Evolutionary conservation across 2,797 vertebrate species (phyloP).

Genomic region (Mus minutoides): DNA sequence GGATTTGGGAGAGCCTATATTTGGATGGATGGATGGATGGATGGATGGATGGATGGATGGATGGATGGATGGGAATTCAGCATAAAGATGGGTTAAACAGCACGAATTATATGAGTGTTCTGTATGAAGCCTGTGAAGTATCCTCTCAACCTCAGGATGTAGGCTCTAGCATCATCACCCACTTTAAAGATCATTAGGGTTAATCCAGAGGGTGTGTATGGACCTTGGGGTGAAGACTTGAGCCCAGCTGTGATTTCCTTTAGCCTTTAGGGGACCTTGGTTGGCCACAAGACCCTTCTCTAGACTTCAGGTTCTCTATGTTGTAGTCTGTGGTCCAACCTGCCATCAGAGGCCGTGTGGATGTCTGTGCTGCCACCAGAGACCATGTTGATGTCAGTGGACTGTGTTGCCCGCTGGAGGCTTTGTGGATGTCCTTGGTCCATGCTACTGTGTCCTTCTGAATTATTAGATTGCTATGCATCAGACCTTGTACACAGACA

Average conservation of each 20-base stretch:
- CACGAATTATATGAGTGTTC: not conserved
- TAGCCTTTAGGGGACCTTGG: not conserved
- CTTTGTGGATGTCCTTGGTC: not conserved
- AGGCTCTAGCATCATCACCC: not conserved
- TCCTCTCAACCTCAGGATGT: not conserved
- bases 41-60: not conserved
- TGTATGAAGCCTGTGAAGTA: not conserved
- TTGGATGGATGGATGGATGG: not conserved
- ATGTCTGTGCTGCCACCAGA: not conserved
- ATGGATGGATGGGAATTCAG: not conserved
- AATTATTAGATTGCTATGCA: not conserved
- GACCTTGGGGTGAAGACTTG: too few relatives aligned
- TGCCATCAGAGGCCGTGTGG: not conserved
- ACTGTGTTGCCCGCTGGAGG: not conserved
- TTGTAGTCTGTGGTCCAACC: not conserved
- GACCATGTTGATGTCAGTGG: not conserved
- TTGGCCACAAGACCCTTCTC: not conserved
- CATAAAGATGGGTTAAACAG: not conserved
- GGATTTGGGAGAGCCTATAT: not conserved
- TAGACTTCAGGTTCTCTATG: not conserved
- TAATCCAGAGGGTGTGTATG: not conserved
- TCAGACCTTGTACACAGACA: not conserved
- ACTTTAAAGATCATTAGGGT: not conserved
- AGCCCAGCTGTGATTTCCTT: not conserved
- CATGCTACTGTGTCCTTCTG: not conserved